phyloP scores from a whole-genome alignment of 2,888 invertebrate species.

The Spicauda simplicius region DNA sequence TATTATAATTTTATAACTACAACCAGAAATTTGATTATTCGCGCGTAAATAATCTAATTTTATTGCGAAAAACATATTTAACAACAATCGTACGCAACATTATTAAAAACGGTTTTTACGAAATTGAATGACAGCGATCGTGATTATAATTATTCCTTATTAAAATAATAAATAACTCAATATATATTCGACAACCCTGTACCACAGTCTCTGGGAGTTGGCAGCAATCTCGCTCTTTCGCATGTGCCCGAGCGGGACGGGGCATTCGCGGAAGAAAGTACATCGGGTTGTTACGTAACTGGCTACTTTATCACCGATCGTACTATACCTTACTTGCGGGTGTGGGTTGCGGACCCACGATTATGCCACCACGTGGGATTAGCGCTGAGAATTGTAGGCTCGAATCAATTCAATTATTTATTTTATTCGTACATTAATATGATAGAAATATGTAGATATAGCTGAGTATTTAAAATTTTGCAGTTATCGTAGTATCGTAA shows the following conservation, averaged over 20 bases:
- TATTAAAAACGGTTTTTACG: too few species aligned
- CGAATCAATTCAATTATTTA: neutral
- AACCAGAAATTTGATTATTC: too few species aligned
- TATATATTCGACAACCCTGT: constrained; percentile 55
- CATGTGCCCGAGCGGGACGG: constrained; percentile 52
- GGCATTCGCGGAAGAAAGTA: constrained; percentile 75
- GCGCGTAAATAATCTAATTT: too few species aligned
- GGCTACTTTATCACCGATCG: constrained; percentile 64
- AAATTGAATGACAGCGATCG: too few species aligned
- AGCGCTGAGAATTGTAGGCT: neutral
- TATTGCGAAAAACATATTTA: too few species aligned
- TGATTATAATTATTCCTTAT: too few species aligned
- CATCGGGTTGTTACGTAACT: constrained; percentile 65
- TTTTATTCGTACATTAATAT: neutral
- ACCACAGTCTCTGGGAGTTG: constrained; percentile 50
- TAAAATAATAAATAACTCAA: neutral
- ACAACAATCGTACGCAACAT: too few species aligned
- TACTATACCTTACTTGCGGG: constrained; percentile 42
- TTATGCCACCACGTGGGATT: constrained; percentile 4
- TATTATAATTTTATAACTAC: too few species aligned
- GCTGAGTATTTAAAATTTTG: too few species aligned
- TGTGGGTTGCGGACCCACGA: constrained; percentile 5
- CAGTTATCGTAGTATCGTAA: too few species aligned
- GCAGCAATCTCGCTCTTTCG: constrained; percentile 50
- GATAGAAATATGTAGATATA: too few species aligned